Percentiles rank a stretch among this genome's conserved stretches.
phyloP scores from a whole-genome alignment of 2,113 vertebrate genomes.

The Probosciger aterrimus region DNA sequence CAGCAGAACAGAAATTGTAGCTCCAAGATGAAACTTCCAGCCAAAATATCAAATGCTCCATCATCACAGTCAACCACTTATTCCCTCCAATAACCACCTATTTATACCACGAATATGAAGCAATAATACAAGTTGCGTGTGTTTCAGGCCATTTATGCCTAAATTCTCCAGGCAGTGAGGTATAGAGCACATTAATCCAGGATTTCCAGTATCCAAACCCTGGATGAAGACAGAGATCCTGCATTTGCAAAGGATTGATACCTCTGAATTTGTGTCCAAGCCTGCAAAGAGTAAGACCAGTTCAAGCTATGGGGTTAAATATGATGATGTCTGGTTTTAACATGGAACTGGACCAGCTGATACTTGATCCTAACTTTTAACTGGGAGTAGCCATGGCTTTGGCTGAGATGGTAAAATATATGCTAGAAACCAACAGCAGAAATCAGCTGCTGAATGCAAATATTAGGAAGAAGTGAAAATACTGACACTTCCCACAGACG shows the following conservation, averaged over 20 bases:
- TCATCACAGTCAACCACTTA: not conserved
- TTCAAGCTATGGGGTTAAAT: not conserved
- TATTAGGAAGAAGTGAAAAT: not conserved
- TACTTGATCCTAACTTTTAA: not conserved
- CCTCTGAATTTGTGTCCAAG: not conserved
- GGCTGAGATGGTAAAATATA: not conserved
- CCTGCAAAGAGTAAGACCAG: not conserved
- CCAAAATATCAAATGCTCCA: not conserved
- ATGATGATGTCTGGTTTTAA: not conserved
- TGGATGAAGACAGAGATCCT: not conserved
- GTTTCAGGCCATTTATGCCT: rapidly evolving
- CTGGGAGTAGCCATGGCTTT: not conserved
- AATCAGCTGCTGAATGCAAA: not conserved
- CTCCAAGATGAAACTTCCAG: not conserved
- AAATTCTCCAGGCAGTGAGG: not conserved
- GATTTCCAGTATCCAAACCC: not conserved
- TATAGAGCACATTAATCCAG: not conserved
- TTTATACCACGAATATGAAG: not conserved
- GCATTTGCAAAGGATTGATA: not conserved
- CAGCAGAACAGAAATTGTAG: not conserved
- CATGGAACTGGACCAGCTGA: not conserved
- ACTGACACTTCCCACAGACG: not conserved
- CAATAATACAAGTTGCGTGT: not conserved
- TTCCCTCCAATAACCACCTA: not conserved
- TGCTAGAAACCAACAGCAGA: not conserved